Evolutionary conservation across 2,113 vertebrate species (phyloP), one percentile per base, ranked within the genome.

Genomic region (Oenanthe melanoleuca): DNA sequence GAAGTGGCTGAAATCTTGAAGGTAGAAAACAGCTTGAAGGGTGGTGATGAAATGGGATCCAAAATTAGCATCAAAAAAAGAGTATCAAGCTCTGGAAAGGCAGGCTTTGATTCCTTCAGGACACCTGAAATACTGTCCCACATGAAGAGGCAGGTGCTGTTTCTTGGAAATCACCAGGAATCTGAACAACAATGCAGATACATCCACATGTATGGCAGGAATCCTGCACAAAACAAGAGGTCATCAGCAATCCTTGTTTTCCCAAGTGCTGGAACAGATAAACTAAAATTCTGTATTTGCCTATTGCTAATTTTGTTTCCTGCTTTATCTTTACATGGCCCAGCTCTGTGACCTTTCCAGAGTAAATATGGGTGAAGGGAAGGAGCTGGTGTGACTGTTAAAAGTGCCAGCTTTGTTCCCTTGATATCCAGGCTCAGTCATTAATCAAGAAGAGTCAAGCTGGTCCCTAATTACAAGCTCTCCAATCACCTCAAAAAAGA

Each of bases 391-490:
- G 47, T 20, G 69, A 84, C 71, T 82, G 83, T 5, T 59, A 10
- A 93, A 93, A 93, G 72, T 40, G 40, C 34, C 86, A 80, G 80
- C 64, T 80, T 73, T 92, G 73, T 66, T 75, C 90, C 82, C 88
- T 80, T 80, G 80, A 57, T 66, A 92, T 40, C 77, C 42, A 83
- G 52, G 59, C 88, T 94, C 86, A 70, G 80, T 56, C 80, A 78
- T 94, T 88, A 94, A 92, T 80, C 88, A 92, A 66, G n/a, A 86
- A 55, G 50, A 84, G 56, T 84, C 92, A 92, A 88, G 86, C 80
- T 66, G 34, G 64, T 93, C 67, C 44, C n/a, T 83, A 91, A 95
- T 84, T 88, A 94, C 56, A 59, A 66, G 56, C 82, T 88, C 56
- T 95, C 85, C 93, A 73, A 88, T 66, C 80, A 70, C 72, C 86